A percentile compares a stretch with the other conserved stretches of the same genome.
phyloP scores from a whole-genome alignment of 2,113 vertebrate species.

The Sander vitreus region DNA sequence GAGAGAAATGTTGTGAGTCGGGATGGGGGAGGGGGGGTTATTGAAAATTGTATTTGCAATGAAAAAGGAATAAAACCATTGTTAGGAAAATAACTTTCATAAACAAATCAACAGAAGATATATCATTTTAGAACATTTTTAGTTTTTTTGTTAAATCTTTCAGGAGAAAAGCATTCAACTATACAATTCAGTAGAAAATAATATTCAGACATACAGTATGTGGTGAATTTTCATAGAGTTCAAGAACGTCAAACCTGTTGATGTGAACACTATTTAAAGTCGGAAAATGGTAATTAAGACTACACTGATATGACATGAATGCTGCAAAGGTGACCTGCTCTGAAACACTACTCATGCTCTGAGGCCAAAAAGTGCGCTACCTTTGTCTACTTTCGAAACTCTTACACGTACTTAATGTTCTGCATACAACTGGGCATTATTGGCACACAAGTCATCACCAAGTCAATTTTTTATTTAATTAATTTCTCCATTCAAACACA shows the following conservation, averaged over 20 bases:
- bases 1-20: no score
- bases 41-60: no score
- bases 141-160: no score
- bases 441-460: background rate
- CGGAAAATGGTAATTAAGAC: background rate
- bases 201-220: no score
- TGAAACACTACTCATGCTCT: background rate
- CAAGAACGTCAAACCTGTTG: no score
- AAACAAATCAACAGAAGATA: background rate
- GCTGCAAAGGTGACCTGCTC: background rate
- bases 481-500: background rate
- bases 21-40: no score
- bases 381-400: background rate
- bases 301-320: background rate
- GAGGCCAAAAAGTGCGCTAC: background rate
- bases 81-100: background rate
- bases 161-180: no score
- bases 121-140: no score
- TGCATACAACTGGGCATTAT: background rate
- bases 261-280: background rate
- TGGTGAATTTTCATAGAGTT: no score
- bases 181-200: no score
- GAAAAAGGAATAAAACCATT: no score
- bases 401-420: background rate
- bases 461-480: no score